These are phyloP conservation scores for Anarsia innoxiella DNA, from an alignment of 2,888 invertebrate genomes.

Conservation along the genomic window DNA sequence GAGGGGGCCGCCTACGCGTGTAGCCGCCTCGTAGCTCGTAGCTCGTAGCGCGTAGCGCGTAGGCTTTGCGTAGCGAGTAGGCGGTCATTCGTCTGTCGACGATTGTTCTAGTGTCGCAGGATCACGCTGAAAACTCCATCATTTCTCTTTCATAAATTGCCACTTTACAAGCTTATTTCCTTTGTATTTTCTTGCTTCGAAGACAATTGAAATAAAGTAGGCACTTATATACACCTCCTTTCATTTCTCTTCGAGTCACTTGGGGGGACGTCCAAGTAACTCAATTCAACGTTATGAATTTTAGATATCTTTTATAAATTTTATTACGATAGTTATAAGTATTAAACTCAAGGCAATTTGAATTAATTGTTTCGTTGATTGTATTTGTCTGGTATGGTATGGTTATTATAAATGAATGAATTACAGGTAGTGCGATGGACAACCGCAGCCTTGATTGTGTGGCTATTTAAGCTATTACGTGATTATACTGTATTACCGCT, in stretches of 20 bases:
- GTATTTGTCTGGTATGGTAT: too few relatives aligned
- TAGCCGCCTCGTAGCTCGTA: constrained; percentile 24
- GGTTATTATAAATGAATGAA: too few relatives aligned
- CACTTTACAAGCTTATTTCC: constrained; percentile 5
- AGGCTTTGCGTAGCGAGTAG: constrained; percentile 36
- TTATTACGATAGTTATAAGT: too few relatives aligned
- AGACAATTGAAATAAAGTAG: constrained; percentile 6
- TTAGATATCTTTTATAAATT: too few relatives aligned
- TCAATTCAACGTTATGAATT: too few relatives aligned
- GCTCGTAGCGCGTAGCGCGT: constrained; percentile 33
- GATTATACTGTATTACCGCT: constrained; percentile 3
- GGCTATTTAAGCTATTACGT: constrained; percentile 9
- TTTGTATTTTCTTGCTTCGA: too few relatives aligned
- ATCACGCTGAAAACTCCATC: constrained; percentile 4
- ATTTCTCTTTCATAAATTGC: constrained; percentile 5
- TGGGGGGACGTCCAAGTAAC: too few relatives aligned
- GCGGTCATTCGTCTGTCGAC: constrained; percentile 32
- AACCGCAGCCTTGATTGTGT: constrained; percentile 10
- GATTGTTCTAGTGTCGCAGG: neutral
- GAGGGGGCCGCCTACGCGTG: constrained; percentile 8
- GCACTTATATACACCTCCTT: constrained; percentile 4
- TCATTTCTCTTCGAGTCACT: too few relatives aligned
- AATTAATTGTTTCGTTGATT: too few relatives aligned
- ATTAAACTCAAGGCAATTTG: too few relatives aligned
- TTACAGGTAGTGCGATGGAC: constrained; percentile 1